Conservation (phyloP, 2,797 vertebrate genomes). For the Cynodonichthys magdalenae region DNA sequence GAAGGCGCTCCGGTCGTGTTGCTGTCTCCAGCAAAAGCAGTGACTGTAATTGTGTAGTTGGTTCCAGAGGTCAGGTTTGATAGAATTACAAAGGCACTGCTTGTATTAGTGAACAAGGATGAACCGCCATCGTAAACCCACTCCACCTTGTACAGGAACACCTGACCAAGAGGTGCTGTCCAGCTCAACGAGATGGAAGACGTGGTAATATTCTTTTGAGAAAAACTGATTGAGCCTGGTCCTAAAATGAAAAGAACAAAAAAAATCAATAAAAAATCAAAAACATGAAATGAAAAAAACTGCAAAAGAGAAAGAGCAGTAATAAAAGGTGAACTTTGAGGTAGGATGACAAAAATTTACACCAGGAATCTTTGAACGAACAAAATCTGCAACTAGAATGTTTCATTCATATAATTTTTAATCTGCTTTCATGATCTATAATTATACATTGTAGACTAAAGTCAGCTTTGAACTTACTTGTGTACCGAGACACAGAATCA, state of each 20-base stretch:
- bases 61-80: slow-evolving; percentile 34
- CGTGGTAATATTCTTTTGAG: fast-evolving
- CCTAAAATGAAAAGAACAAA: not conserved
- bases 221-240: not conserved
- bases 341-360: no score
- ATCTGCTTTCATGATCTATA: not conserved
- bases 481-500: not conserved
- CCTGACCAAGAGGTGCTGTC: slow-evolving; percentile 5
- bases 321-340: no score
- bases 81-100: not conserved
- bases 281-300: no score
- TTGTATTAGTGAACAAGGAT: not conserved
- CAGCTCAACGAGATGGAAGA: slow-evolving; percentile 20
- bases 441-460: not conserved
- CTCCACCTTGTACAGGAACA: slow-evolving; percentile 10
- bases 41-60: slow-evolving; percentile 14
- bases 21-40: slow-evolving; percentile 30
- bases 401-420: no score
- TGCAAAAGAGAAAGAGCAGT: not conserved
- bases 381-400: no score
- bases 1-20: slow-evolving; percentile 4
- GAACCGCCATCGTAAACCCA: slow-evolving; percentile 8
- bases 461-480: slow-evolving; percentile 1
- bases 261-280: no score
- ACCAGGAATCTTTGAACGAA: no score